These are phyloP conservation scores for Trisateles emortualis DNA, from an alignment of 2,888 invertebrate species.

Conservation along the genomic window DNA sequence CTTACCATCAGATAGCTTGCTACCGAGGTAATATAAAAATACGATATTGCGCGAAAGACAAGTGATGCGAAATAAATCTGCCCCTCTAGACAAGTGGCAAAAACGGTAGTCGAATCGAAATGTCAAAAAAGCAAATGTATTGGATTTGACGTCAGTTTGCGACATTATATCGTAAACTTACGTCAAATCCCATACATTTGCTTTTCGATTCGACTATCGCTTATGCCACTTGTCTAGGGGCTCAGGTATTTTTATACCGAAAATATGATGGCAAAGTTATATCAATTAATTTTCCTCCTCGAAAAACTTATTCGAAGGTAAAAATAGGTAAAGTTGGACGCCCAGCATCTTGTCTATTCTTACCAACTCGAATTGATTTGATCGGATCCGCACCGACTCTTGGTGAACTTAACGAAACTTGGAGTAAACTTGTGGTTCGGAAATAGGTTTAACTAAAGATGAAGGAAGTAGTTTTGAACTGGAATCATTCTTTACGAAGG, in stretches of 20 bases:
- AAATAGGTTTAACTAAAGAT: slow-evolving; percentile 77
- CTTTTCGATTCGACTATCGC: no score
- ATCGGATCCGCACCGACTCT: slow-evolving; percentile 72
- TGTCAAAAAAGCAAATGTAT: no score
- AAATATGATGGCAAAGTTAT: slow-evolving; percentile 33
- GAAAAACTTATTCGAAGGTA: slow-evolving; percentile 55
- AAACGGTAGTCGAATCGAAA: no score
- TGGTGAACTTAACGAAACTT: slow-evolving; percentile 69
- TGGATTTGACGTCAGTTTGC: no score
- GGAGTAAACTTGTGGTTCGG: slow-evolving; percentile 68
- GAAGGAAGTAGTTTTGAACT: slow-evolving; percentile 74
- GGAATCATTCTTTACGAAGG: slow-evolving; percentile 72
- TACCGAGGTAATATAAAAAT: no score
- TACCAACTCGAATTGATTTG: slow-evolving; percentile 77
- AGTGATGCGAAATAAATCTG: not conserved
- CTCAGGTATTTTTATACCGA: slow-evolving; percentile 5
- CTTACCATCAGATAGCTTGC: no score
- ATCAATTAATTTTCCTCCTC: slow-evolving; percentile 58
- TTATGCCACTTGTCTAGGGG: no score
- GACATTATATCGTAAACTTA: no score
- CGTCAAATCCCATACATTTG: no score
- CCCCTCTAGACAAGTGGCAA: no score
- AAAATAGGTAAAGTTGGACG: slow-evolving; percentile 66
- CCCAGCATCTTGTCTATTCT: slow-evolving; percentile 71
- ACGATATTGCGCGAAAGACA: not conserved